Conservation (phyloP, 2,113 vertebrate genomes). For the Verasper variegatus region DNA sequence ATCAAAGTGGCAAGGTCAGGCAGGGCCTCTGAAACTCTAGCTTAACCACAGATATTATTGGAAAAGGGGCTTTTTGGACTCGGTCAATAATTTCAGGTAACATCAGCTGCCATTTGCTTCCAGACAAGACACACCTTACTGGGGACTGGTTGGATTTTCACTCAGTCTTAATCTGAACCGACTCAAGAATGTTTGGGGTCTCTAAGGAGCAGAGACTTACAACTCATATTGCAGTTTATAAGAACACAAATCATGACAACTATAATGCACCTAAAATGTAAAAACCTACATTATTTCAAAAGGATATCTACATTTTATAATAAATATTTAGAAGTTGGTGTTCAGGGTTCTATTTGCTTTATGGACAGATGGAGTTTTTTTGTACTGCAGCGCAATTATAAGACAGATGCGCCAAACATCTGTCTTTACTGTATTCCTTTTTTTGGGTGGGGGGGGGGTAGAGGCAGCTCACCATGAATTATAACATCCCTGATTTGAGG, state of each 20-base stretch:
- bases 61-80: neutral
- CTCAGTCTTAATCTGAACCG: neutral
- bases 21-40: neutral
- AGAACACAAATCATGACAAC: too few species aligned
- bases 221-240: too few species aligned
- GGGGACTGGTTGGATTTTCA: neutral
- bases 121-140: neutral
- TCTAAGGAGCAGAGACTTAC: too few species aligned
- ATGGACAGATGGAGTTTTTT: neutral
- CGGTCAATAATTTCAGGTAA: slow-evolving; percentile 23
- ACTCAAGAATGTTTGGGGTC: neutral
- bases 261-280: neutral
- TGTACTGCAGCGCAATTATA: neutral
- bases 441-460: neutral
- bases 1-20: slow-evolving; percentile 22
- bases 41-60: neutral
- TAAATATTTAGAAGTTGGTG: neutral
- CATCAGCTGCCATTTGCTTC: slow-evolving; percentile 11
- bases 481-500: neutral
- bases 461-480: neutral
- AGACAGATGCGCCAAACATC: slow-evolving; percentile 20
- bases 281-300: neutral
- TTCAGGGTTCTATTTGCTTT: neutral
- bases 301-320: neutral
- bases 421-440: neutral